A percentile compares a stretch with the other conserved stretches of the same genome.
Conservation (phyloP, 2,113 vertebrate species). For the Ciconia maguari region DNA sequence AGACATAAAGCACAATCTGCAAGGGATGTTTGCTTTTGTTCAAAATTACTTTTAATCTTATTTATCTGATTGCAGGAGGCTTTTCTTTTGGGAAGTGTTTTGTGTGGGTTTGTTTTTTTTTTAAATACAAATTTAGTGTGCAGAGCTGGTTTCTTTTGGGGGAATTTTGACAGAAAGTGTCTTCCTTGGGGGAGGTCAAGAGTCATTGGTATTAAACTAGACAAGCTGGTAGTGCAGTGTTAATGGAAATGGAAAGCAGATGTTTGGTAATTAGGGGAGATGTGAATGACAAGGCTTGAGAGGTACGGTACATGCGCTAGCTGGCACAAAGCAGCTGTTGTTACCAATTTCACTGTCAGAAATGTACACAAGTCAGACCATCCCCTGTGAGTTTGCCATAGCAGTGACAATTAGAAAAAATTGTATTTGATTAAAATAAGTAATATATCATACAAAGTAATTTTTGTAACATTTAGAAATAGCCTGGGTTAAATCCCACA, state of each 20-base stretch:
- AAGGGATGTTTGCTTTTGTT: background rate
- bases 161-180: conserved; percentile 85
- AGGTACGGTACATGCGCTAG: conserved; percentile 87
- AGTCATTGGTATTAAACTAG: conserved; percentile 92
- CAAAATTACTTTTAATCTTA: conserved; percentile 27
- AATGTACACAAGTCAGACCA: conserved; percentile 89
- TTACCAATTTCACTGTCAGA: conserved; percentile 91
- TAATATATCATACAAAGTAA: conserved; percentile 60
- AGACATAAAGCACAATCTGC: background rate
- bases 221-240: conserved; percentile 94
- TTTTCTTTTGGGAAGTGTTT: conserved; percentile 37
- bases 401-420: conserved; percentile 80
- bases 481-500: background rate
- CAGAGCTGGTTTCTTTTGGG: conserved; percentile 73
- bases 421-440: conserved; percentile 78
- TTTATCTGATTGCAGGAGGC: conserved; percentile 20
- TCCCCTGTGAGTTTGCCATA: conserved; percentile 82
- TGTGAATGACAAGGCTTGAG: conserved; percentile 98
- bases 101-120: background rate
- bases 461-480: conserved; percentile 19
- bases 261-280: conserved; percentile 99
- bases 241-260: conserved; percentile 97
- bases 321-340: conserved; percentile 94
- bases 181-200: conserved; percentile 94
- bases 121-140: conserved; percentile 56